Conservation (phyloP, 2,113 vertebrate genomes). For the Camelus bactrianus region DNA sequence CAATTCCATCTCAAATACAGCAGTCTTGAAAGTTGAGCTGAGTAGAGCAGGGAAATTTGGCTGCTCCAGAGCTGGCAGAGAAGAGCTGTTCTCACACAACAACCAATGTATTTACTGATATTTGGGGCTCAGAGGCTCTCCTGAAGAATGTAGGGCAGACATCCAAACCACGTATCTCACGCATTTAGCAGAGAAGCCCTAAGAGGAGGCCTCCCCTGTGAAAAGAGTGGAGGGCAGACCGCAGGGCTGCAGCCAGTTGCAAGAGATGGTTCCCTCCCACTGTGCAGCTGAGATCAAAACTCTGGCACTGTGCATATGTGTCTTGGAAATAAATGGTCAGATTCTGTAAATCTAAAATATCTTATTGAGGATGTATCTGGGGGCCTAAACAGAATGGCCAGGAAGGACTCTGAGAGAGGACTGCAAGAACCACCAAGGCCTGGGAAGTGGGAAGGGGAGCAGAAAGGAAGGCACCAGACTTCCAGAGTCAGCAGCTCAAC, state of each 20-base stretch:
- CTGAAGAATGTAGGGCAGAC: neutral
- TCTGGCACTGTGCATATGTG: neutral
- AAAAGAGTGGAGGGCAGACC: neutral
- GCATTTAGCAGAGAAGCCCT: neutral
- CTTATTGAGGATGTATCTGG: neutral
- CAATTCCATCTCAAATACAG: neutral
- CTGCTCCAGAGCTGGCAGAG: neutral
- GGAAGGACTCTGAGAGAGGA: neutral
- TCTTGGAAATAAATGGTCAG: neutral
- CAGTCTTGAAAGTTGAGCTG: neutral
- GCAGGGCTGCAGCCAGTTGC: too few relatives aligned
- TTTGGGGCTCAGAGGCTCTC: neutral
- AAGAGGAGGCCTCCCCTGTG: neutral
- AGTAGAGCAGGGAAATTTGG: neutral
- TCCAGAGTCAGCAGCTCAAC: neutral
- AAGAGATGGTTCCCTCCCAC: neutral
- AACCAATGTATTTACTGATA: neutral
- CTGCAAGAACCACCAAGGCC: neutral
- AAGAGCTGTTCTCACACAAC: neutral
- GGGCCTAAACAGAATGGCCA: neutral
- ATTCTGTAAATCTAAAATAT: neutral
- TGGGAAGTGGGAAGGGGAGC: neutral
- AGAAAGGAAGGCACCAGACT: neutral
- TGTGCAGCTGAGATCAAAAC: neutral
- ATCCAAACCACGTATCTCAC: neutral